Base-by-base conservation (phyloP, 2,113 vertebrate genomes). In the Oreamnos americanus region DNA sequence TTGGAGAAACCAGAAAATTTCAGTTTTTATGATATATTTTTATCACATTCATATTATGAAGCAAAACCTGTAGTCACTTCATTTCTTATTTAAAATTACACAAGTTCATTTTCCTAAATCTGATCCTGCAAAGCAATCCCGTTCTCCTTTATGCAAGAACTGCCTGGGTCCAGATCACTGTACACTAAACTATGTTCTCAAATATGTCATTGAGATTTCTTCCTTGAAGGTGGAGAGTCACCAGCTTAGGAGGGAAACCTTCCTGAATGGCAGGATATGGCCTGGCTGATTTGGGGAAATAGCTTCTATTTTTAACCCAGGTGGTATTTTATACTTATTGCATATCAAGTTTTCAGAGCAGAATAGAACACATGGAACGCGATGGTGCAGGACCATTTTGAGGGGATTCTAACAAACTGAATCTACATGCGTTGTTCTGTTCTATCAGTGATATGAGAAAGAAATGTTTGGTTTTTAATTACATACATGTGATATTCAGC, bases 131-230 rank as follows among this genome's bases (percentile, higher is more conserved):
- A 53, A 67, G 62, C 9, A 1, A 6, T 16, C 30, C 10, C 30
- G 13, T 30, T 39, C 2, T 30, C 14, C 2, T 78, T 60, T 53
- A 25, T 5, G 55, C 13, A 1, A 49, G 74, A 13, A 1, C 10
- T 11, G 2, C 23, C 19, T 30, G 33, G 26, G 11, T 21, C 15
- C 26, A 71, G 7, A 2, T 62, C 45, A 47, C 2, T 19, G 6
- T 15, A 28, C 25, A 53, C 1, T 10, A 28, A 64, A 13, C 25
- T 1, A 2, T 17, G 45, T 25, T 28, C 45, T 30, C 17, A 60
- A 9, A 17, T 55, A n/a, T 3, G 4, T 36, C 2, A 36, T 2
- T 14, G 36, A 0, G 0, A 0, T n/a, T 7, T 67, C 45, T 55
- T 47, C n/a, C 39, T 43, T 36, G 26, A 58, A 85, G 21, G n/a